Evolutionary conservation across 2,113 vertebrate genomes (phyloP).

Genomic region (Madoqua kirkii): DNA sequence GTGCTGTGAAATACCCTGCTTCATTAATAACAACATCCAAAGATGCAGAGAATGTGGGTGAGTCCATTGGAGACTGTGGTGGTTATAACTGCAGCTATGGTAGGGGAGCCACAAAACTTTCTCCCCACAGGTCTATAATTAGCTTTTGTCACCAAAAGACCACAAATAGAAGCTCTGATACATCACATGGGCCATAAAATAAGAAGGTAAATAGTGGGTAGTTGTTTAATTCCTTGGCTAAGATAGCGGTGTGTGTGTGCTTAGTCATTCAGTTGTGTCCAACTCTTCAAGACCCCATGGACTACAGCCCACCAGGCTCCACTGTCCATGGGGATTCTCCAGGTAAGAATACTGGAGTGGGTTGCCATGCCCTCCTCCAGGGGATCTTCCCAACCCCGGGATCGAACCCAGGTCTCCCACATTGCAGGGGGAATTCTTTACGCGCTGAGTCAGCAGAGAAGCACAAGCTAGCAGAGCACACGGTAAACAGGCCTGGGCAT

Average conservation of each 20-base stretch:
- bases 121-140: background rate
- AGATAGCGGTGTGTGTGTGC: background rate
- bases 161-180: background rate
- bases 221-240: background rate
- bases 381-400: background rate
- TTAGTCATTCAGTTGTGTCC: background rate
- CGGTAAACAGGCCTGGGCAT: background rate
- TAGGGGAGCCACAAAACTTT: fast-evolving
- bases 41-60: background rate
- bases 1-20: background rate
- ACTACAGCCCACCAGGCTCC: background rate
- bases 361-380: background rate
- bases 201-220: background rate
- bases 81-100: fast-evolving
- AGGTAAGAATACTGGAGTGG: background rate
- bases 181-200: background rate
- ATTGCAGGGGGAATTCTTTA: background rate
- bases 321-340: background rate
- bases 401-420: background rate
- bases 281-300: background rate
- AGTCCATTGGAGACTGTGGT: fast-evolving
- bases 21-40: background rate
- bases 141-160: background rate
- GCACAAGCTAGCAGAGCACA: background rate
- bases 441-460: background rate